Conservation (phyloP, 2,888 invertebrate species). For the Prosopocoilus inquinatus region DNA sequence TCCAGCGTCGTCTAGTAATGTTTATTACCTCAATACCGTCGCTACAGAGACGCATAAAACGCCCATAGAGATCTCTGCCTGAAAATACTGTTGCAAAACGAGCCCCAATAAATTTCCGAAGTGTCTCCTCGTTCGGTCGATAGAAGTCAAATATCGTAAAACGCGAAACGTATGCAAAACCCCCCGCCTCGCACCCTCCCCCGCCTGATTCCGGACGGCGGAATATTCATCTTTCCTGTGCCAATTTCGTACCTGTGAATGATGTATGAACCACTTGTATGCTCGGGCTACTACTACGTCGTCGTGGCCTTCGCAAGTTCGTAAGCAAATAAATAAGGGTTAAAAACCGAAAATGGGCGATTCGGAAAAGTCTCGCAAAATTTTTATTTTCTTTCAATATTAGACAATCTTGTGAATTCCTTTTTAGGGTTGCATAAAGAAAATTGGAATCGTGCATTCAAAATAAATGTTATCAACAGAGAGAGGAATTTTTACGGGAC, state of each 20-base stretch:
- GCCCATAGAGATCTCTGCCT: too few relatives aligned
- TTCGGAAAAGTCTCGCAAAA: too few relatives aligned
- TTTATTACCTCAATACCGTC: neutral
- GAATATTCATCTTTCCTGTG: neutral
- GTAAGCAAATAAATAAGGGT: too few relatives aligned
- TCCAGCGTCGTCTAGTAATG: neutral
- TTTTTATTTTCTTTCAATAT: too few relatives aligned
- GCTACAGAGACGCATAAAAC: neutral
- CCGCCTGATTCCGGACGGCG: neutral
- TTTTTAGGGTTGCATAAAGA: too few relatives aligned
- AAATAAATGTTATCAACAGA: too few relatives aligned
- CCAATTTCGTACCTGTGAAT: neutral
- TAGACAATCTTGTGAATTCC: too few relatives aligned
- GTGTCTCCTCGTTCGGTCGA: neutral
- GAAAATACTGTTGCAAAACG: neutral
- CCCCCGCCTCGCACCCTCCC: neutral
- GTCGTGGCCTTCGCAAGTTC: too few relatives aligned
- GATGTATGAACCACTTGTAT: neutral
- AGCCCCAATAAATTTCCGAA: neutral
- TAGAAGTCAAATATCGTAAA: neutral
- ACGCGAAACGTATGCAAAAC: neutral
- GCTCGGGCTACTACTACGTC: too few relatives aligned
- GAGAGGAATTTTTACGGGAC: too few relatives aligned
- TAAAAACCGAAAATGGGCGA: too few relatives aligned
- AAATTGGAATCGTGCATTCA: too few relatives aligned